phyloP scores from a whole-genome alignment of 2,113 vertebrate species.

The Anarhynchus alexandrinus region DNA sequence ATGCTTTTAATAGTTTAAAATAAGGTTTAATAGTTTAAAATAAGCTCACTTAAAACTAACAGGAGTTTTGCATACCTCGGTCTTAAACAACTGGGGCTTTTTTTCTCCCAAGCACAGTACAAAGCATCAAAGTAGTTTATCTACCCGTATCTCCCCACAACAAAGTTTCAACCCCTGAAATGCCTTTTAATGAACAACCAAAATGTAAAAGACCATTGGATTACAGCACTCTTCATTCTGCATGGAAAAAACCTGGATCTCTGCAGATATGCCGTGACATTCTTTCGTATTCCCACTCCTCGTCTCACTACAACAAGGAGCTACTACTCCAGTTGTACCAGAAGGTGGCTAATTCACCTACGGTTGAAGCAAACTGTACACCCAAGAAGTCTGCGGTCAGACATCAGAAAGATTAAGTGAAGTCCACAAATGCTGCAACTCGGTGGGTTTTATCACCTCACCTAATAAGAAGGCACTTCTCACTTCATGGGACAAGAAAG shows the following conservation, averaged over 20 bases:
- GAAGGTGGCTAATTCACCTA: neutral
- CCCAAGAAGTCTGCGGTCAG: neutral
- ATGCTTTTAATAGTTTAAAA: neutral
- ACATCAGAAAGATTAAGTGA: neutral
- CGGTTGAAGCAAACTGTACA: neutral
- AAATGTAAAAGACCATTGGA: neutral
- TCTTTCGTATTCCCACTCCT: neutral
- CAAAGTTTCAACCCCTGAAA: neutral
- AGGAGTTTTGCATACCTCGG: neutral
- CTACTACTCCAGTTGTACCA: neutral
- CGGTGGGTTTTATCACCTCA: fast-evolving
- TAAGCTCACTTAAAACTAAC: neutral
- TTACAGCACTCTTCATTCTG: neutral
- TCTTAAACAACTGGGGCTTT: neutral
- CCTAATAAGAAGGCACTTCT: neutral
- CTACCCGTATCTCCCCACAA: neutral
- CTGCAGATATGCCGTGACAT: neutral
- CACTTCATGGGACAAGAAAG: neutral
- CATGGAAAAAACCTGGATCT: neutral
- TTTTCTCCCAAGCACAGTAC: neutral
- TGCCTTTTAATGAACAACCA: neutral
- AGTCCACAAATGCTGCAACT: neutral
- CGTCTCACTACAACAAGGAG: neutral
- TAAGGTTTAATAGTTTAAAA: neutral
- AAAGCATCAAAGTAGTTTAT: neutral